Percentiles rank a stretch among this genome's conserved stretches.
These are phyloP conservation scores for Tryphoninae sp. DNA, from an alignment of 2,888 invertebrate genomes.

Conservation along the genomic window DNA sequence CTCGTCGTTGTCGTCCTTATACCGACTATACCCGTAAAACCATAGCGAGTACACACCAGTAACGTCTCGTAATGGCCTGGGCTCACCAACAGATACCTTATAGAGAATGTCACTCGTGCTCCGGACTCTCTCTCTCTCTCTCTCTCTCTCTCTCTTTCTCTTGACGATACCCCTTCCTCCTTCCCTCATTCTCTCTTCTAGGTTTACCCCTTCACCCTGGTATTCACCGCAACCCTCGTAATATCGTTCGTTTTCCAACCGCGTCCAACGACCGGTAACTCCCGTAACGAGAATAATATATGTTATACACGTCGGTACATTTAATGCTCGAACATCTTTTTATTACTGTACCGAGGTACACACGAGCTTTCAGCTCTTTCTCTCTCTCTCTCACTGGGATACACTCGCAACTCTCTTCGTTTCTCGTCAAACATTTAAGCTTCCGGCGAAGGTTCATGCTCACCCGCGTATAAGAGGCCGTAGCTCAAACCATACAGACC, in stretches of 20 bases:
- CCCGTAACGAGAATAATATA: slow-evolving; percentile 56
- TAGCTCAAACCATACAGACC: slow-evolving; percentile 13
- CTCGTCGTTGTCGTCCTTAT: slow-evolving; percentile 58
- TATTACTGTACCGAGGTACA: slow-evolving; percentile 9
- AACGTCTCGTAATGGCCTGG: slow-evolving; percentile 59
- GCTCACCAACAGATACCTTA: slow-evolving; percentile 61
- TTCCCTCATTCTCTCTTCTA: slow-evolving; percentile 10
- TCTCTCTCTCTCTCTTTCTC: slow-evolving; percentile 8
- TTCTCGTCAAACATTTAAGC: slow-evolving; percentile 49
- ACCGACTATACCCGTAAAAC: slow-evolving; percentile 61
- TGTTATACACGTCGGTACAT: slow-evolving; percentile 36
- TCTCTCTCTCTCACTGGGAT: not conserved
- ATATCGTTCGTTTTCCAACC: slow-evolving; percentile 41
- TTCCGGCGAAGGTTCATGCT: slow-evolving; percentile 23
- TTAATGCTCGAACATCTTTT: slow-evolving; percentile 50
- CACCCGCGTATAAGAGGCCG: not conserved
- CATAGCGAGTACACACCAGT: slow-evolving; percentile 56
- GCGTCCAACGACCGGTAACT: slow-evolving; percentile 52
- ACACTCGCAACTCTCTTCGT: not conserved
- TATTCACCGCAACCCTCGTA: slow-evolving; percentile 31
- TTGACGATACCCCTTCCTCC: not conserved
- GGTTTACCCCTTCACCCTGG: not conserved
- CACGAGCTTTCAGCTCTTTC: not conserved
- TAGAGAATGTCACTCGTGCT: slow-evolving; percentile 58
- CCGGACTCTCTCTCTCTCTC: slow-evolving; percentile 17